Base-by-base conservation (phyloP, 2,113 vertebrate genomes). In the Eupsittula cactorum region DNA sequence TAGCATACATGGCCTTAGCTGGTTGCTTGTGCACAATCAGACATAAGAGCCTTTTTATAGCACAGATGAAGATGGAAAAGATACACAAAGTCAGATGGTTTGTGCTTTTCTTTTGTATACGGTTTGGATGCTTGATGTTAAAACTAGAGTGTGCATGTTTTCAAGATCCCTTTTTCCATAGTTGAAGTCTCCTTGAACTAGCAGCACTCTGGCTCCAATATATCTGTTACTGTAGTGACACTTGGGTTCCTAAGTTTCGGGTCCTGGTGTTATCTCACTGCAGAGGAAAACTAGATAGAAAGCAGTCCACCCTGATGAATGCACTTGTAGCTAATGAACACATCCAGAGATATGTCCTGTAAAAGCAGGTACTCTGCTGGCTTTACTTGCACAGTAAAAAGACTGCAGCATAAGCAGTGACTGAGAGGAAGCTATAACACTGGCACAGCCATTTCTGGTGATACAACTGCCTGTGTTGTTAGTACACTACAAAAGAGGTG, bases 21-120 rank as follows among this genome's bases (percentile, higher is more conserved):
- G 46, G 7, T n/a, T 78, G 41, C 13, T 75, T 14, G 12, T 70
- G 11, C 4, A 8, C 14, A 19, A 17, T 52, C 41, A 70, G 55
- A 41, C 2, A 11, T 0, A 0, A 20, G 10, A 77, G n/a, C 4
- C 5, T 8, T 21, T 74, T 28, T 91, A 33, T 46, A 53, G n/a
- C 41, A 14, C 20, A 31, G 78, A 33, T 14, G 37, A 59, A 78
- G 31, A 20, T 18, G n/a, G 10, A 18, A 75, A 74, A 70, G 18
- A 42, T 24, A 47, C 7, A 10, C 1, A 13, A 44, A 50, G 6
- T 57, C 21, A 9, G 17, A 46, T 20, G 5, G 11, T 16, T 81
- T 74, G 29, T 70, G n/a, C 5, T 94, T 86, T 50, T 46, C 35
- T 68, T 52, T 57, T 28, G 12, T 65, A 13, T 44, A 4, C n/a